Percentiles rank a stretch among this genome's conserved stretches.
Conservation (phyloP, 2,113 vertebrate genomes). For the Ceyx margarethae region DNA sequence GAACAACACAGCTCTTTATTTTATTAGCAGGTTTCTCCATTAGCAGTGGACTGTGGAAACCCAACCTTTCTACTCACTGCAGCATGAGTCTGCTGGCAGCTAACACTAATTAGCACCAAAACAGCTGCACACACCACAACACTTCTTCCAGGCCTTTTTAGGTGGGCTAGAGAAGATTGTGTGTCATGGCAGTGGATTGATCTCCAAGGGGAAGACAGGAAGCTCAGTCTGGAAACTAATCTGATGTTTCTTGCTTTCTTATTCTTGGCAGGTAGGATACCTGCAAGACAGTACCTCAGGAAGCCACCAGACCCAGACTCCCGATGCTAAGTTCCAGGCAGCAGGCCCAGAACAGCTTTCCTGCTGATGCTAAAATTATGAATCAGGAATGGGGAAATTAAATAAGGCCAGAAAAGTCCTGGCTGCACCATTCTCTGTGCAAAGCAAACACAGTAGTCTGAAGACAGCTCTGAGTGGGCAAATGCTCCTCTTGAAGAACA, state of each 20-base stretch:
- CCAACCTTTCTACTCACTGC: not conserved
- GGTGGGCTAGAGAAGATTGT: constrained; percentile 24
- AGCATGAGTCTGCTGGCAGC: not conserved
- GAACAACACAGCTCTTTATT: constrained; percentile 17
- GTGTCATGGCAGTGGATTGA: not conserved
- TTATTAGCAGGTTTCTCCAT: constrained; percentile 23
- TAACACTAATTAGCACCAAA: not conserved
- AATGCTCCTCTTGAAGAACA: not conserved
- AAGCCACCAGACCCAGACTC: constrained; percentile 7
- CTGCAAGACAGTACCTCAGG: not conserved
- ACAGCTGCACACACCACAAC: not conserved
- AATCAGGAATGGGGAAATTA: not conserved
- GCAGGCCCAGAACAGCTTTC: constrained; percentile 22
- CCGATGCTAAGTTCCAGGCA: not conserved
- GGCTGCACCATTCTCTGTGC: not conserved
- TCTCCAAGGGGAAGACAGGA: constrained; percentile 32
- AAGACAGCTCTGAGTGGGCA: not conserved
- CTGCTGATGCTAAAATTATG: constrained; percentile 20
- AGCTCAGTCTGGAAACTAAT: constrained; percentile 38
- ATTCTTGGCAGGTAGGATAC: constrained; percentile 57
- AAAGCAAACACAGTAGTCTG: not conserved
- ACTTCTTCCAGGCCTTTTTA: not conserved
- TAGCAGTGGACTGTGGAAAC: not conserved
- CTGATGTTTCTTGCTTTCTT: constrained; percentile 27
- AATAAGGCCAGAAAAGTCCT: not conserved